Percentiles rank a stretch among this genome's conserved stretches.
These are phyloP conservation scores for Mugil cephalus DNA, from an alignment of 2,113 vertebrate genomes.

Conservation along the genomic window DNA sequence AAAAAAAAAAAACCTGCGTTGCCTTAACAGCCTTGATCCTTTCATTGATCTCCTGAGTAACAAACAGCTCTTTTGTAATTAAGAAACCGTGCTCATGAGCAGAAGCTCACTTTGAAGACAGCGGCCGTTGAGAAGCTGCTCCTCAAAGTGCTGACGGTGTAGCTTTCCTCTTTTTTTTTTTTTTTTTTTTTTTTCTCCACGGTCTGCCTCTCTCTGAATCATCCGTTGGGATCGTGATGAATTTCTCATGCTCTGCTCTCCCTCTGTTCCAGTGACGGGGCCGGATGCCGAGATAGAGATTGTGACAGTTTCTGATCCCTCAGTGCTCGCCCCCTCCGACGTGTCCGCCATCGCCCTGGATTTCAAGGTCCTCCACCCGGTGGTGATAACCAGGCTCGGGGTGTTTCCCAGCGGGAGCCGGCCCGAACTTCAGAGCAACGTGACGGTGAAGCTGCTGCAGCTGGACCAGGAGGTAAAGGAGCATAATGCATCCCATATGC, in stretches of 20 bases:
- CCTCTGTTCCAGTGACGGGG: conserved; percentile 54
- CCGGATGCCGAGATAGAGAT: conserved; percentile 90
- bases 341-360: conserved; percentile 90
- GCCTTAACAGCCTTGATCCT: conserved; percentile 71
- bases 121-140: conserved; percentile 38
- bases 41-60: conserved; percentile 81
- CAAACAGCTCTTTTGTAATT: conserved; percentile 81
- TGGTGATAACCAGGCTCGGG: conserved; percentile 94
- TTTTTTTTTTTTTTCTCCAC: too few species aligned
- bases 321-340: conserved; percentile 82
- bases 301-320: conserved; percentile 84
- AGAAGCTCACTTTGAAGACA: conserved; percentile 58
- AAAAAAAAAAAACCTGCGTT: conserved; percentile 26
- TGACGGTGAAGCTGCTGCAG: conserved; percentile 94
- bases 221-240: conserved; percentile 27
- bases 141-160: conserved; percentile 70
- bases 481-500: background rate
- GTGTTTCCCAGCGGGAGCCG: conserved; percentile 87
- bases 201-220: background rate
- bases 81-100: conserved; percentile 65
- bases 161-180: too few species aligned
- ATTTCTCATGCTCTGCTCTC: conserved; percentile 13
- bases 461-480: conserved; percentile 92
- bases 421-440: conserved; percentile 88
- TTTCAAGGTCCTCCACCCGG: conserved; percentile 94